These are phyloP conservation scores for Troides aeacus DNA, from an alignment of 2,888 invertebrate genomes.

Conservation along the genomic window DNA sequence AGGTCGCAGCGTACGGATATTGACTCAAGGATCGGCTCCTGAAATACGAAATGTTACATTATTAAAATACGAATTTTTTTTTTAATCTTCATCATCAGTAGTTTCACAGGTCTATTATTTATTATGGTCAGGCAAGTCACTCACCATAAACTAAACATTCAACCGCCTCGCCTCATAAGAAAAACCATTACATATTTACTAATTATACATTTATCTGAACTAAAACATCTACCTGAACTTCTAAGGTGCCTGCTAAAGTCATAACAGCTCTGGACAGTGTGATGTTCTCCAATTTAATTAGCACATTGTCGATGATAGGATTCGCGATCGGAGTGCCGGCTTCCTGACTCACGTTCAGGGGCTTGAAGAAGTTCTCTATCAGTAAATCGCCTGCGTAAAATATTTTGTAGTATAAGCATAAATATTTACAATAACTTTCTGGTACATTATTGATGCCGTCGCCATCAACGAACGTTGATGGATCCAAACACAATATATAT, in stretches of 20 bases:
- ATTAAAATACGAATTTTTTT: no score
- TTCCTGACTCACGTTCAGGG: slow-evolving; percentile 55
- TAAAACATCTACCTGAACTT: slow-evolving; percentile 81
- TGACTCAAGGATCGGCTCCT: slow-evolving; percentile 88
- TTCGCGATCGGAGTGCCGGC: slow-evolving; percentile 61
- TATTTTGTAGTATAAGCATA: background rate
- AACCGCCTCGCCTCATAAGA: no score
- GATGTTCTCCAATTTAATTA: slow-evolving; percentile 84
- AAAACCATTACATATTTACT: no score
- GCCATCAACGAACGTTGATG: no score
- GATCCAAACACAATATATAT: no score
- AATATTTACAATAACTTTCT: no score
- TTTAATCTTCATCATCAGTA: no score
- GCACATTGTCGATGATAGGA: slow-evolving; percentile 84
- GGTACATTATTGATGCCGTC: no score
- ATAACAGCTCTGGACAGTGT: slow-evolving; percentile 86
- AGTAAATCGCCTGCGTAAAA: slow-evolving; percentile 82
- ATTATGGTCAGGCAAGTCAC: no score
- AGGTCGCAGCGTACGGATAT: slow-evolving; percentile 85
- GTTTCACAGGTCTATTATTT: no score
- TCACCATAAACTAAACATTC: no score
- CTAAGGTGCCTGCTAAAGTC: slow-evolving; percentile 85
- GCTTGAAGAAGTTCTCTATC: slow-evolving; percentile 89
- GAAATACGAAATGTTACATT: background rate
- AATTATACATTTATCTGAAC: no score